A percentile compares a stretch with the other conserved stretches of the same genome.
These are phyloP conservation scores for Melanostoma scalare DNA, from an alignment of 2,888 invertebrate genomes.

Conservation along the genomic window DNA sequence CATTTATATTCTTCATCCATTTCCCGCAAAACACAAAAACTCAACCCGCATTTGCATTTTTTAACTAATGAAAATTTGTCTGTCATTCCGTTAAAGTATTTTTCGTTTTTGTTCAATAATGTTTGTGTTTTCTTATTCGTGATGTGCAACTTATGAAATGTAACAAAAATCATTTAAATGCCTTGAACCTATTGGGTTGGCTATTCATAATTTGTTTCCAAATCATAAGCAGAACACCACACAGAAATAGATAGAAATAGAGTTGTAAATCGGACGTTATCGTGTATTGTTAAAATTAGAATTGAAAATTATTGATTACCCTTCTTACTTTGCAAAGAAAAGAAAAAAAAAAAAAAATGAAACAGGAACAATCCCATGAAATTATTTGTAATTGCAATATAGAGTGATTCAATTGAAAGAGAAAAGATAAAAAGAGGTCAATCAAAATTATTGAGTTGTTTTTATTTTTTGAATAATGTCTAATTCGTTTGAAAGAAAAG, in stretches of 20 bases:
- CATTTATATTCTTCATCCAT: slow-evolving; percentile 38
- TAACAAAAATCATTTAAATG: background rate
- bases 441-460: slow-evolving; percentile 45
- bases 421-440: slow-evolving; percentile 62
- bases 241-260: slow-evolving; percentile 46
- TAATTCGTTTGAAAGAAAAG: background rate
- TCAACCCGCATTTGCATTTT: slow-evolving; percentile 51
- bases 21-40: slow-evolving; percentile 35
- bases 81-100: slow-evolving; percentile 65
- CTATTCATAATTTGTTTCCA: slow-evolving; percentile 39
- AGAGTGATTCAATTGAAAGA: slow-evolving; percentile 56
- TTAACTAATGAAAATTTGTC: slow-evolving; percentile 40
- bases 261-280: slow-evolving; percentile 52
- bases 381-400: slow-evolving; percentile 67
- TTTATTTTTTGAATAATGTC: slow-evolving; percentile 13
- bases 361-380: slow-evolving; percentile 36
- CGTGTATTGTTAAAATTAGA: slow-evolving; percentile 54
- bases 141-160: slow-evolving; percentile 23
- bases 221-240: slow-evolving; percentile 28
- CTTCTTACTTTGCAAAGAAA: slow-evolving; percentile 48
- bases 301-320: slow-evolving; percentile 52
- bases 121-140: slow-evolving; percentile 27
- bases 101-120: slow-evolving; percentile 6
- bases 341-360: slow-evolving; percentile 12
- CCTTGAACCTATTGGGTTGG: background rate